Evolutionary conservation across 2,797 vertebrate genomes (phyloP), one percentile per base, ranked within the genome.

Genomic region (Lepus oiostolus): DNA sequence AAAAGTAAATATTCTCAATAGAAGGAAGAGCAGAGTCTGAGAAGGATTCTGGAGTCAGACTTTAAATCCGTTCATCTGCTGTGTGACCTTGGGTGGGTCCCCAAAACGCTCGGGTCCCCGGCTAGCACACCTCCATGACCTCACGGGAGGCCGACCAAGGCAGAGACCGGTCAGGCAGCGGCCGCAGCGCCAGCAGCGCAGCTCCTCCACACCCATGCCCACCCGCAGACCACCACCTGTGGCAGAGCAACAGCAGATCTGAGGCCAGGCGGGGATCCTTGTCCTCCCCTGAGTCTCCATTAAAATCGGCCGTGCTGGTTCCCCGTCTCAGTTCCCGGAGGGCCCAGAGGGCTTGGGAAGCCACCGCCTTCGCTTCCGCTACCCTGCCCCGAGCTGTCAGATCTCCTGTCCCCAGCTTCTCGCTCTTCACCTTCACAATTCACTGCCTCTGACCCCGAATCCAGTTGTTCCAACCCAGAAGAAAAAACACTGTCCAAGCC

Each of bases 21-120:
- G 77, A 74, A 77, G 38, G 62, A 86, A 80, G 1, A 38, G 19
- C n/a, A 30, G 13, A 17, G 28, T 67, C 71, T 10, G 24, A 32
- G 54, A n/a, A 89, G 75, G 32, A 85, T 38, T 68, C 75, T n/a
- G 6, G 75, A 79, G 79, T 65, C 77, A 90, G 71, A 75, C 30
- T 76, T 84, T 32, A 35, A 50, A 30, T 76, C 60, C 62, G 12
- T 71, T 65, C 9, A 21, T 19, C 30, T 85, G 5, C 82, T 54
- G 4, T 13, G 77, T 85, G 85, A 52, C 70, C 54, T 26, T 65
- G 30, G n/a, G 38, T 35, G 50, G 77, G 47, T 42, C 2, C 2
- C 90, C 17, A 38, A 35, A 35, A 4, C 60, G 70, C 90, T 72
- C 81, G 58, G 87, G 22, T 85, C 50, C 32, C 80, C 26, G 30